These are phyloP conservation scores for Isotomurus palustris DNA, from an alignment of 2,888 invertebrate genomes.

Conservation along the genomic window DNA sequence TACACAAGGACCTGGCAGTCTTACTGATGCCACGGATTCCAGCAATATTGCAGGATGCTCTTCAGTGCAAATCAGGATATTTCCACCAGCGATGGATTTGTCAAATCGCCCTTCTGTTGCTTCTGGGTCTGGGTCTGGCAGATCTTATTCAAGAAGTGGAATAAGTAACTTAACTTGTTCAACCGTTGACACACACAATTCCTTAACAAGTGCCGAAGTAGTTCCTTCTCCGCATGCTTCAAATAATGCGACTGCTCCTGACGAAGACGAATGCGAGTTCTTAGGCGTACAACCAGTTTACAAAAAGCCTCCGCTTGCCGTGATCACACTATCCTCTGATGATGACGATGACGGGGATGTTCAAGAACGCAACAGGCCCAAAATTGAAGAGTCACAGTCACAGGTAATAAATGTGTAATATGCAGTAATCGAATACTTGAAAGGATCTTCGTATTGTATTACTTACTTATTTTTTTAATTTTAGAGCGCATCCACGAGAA, in stretches of 20 bases:
- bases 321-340: constrained; percentile 42
- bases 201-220: not conserved
- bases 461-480: no score
- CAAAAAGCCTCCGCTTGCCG: constrained; percentile 44
- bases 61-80: constrained; percentile 7
- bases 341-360: constrained; percentile 22
- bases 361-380: not conserved
- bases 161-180: not conserved
- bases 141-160: not conserved
- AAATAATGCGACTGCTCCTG: not conserved
- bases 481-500: no score
- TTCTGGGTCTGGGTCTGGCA: not conserved
- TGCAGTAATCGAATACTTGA: no score
- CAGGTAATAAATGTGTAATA: no score
- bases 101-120: not conserved
- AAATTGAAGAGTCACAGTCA: no score
- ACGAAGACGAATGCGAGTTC: constrained; percentile 38
- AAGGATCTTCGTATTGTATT: no score
- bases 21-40: no score
- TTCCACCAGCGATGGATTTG: not conserved
- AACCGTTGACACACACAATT: not conserved
- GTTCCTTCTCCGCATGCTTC: no score
- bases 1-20: no score
- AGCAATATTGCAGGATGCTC: not conserved
- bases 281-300: constrained; percentile 40